Base-by-base conservation (phyloP, 2,797 vertebrate species). In the Sebastes ruberrimus region DNA sequence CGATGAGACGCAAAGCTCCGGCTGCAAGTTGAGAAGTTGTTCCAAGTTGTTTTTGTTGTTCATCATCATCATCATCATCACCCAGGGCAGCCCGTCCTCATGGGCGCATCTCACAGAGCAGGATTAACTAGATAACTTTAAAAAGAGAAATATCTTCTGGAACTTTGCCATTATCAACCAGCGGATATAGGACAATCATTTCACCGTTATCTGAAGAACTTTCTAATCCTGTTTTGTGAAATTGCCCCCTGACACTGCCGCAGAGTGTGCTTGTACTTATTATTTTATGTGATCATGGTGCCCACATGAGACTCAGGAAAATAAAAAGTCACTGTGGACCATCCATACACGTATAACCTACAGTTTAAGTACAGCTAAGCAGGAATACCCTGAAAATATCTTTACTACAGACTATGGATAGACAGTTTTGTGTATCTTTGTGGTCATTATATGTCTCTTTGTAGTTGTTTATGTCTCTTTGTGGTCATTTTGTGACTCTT, bases 1-100 rank as follows among this genome's bases (percentile, higher is more conserved):
- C 3, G 80, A 82, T 57, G 85, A 82, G 84, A 70, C 42, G 53
- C 67, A 72, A 87, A 55, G 60, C 69, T 81, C 66, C n/a, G 28
- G 27, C 72, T 82, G 74, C 28, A 20, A 76, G 67, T 56, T 74
- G 73, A 76, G 70, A 83, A 66, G 79, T 55, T 72, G 61, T 30
- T 49, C 4, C 4, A 60, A 71, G 59, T 73, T 18, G 7, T 14
- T 77, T 0, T 11, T 74, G 68, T 69, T 81, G 70, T 84, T 74
- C 35, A 9, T 71, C 25, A 7, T 79, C 70, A 78, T 70, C 76
- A 7, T 57, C 33, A 9, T 69, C 25, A 7, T 78, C 70, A 79
- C 68, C 74, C 8, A 28, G 76, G 38, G 85, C 74, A 60, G 56
- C 66, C 22, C 30, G 46, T 56, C 63, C 81, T 84, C 80, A 22